phyloP scores from a whole-genome alignment of 2,888 invertebrate species.

The Bruchidius siliquastri region DNA sequence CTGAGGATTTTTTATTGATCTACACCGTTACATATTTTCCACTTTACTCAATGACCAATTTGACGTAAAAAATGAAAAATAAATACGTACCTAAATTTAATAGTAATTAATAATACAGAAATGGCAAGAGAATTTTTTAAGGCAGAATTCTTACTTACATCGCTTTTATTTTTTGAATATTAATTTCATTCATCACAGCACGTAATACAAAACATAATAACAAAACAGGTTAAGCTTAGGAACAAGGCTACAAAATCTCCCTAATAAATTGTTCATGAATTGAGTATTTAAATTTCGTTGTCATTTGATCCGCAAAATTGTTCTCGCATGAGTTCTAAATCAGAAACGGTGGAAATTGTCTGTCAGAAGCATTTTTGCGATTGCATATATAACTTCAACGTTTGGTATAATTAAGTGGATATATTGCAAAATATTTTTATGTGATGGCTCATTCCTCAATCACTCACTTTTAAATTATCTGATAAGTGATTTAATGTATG shows the following conservation, averaged over 20 bases:
- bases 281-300: not conserved
- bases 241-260: conserved; percentile 34
- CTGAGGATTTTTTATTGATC: no score
- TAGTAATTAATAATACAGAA: conserved; percentile 43
- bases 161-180: conserved; percentile 35
- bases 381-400: no score
- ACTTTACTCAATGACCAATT: conserved; percentile 6
- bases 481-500: no score
- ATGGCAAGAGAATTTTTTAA: conserved; percentile 48
- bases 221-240: conserved; percentile 41
- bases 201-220: conserved; percentile 40
- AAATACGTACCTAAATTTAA: conserved; percentile 35
- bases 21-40: not conserved
- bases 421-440: no score
- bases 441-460: no score
- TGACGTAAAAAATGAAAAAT: conserved; percentile 28
- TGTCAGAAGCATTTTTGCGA: not conserved
- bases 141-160: conserved; percentile 38
- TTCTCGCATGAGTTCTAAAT: not conserved
- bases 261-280: not conserved
- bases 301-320: not conserved
- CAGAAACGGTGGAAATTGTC: not conserved
- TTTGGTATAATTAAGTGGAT: no score
- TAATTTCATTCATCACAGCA: conserved; percentile 48
- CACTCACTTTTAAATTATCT: no score